Base-by-base conservation (phyloP, 2,113 vertebrate genomes). In the Myrmecophaga tridactyla region DNA sequence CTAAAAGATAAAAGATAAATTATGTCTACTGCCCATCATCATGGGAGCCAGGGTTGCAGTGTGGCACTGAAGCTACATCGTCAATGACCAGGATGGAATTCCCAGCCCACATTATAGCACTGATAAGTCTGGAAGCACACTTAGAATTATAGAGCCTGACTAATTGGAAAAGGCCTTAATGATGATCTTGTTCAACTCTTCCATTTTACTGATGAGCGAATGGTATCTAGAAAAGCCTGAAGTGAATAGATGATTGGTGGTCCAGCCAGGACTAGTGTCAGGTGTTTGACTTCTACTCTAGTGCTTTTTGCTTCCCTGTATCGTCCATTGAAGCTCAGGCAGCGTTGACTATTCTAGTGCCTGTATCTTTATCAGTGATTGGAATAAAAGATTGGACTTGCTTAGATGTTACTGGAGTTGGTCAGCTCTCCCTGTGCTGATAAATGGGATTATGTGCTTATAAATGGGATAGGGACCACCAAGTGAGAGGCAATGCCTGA, bases 271-370 rank as follows among this genome's bases (percentile, higher is more conserved):
- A 12, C 36, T 7, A 7, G 3, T 4, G 0, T 23, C 12, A 0
- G 12, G 23, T 25, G 65, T 39, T 18, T 13, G 43, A 7, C 17
- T 31, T 25, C 14, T 6, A 20, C 2, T 73, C 5, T 18, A 36
- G 15, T 9, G 62, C 1, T 1, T 5, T 60, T 36, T 20, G 27
- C 4, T 8, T 7, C 12, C 14, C 7, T 2, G 7, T 9, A 6
- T 27, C 1, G 0, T 11, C 31, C 1, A 4, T 0, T 4, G n/a
- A 23, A 46, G 63, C 60, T 4, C 1, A 7, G 8, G 36, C 13
- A 27, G 9, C 0, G 27, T 0, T 13, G 43, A 7, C 31, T 1
- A 29, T 51, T 10, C 2, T 17, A 1, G 3, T 20, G 7, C 29
- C 39, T 84, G 3, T 1, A 9, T 46, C 25, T 48, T 48, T 48